Conservation (phyloP, 1,140 invertebrate genomes). For the Contarinia nasturtii region DNA sequence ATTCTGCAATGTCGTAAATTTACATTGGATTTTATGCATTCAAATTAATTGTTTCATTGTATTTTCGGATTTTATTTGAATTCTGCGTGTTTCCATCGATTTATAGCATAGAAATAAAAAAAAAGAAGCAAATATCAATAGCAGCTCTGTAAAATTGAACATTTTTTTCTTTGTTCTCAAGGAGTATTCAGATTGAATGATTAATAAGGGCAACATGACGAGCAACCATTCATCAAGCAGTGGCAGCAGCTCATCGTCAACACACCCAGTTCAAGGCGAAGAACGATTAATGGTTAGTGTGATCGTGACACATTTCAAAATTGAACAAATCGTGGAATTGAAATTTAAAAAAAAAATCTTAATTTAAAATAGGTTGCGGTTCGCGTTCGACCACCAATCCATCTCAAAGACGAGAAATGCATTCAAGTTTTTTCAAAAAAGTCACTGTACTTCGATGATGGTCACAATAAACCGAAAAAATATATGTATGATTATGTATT, state of each 20-base stretch:
- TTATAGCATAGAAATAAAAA: too few relatives aligned
- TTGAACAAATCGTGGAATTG: background rate
- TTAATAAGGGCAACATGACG: slow-evolving; percentile 6
- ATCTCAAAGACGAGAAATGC: slow-evolving; percentile 15
- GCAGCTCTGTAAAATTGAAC: too few relatives aligned
- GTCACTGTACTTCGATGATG: slow-evolving; percentile 24
- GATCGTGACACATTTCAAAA: background rate
- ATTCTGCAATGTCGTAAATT: too few relatives aligned
- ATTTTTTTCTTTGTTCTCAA: too few relatives aligned
- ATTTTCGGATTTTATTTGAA: too few relatives aligned
- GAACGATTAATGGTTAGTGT: slow-evolving; percentile 16
- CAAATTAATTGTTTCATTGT: too few relatives aligned
- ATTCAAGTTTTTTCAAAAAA: slow-evolving; percentile 21
- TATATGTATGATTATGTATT: slow-evolving; percentile 81
- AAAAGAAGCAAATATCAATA: too few relatives aligned
- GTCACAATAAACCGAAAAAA: slow-evolving; percentile 38
- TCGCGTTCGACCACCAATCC: slow-evolving; percentile 17
- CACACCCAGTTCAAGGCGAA: slow-evolving; percentile 10
- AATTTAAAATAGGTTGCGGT: slow-evolving; percentile 15
- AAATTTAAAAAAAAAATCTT: background rate
- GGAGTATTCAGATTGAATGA: background rate
- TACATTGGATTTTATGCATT: too few relatives aligned
- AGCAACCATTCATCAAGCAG: slow-evolving; percentile 12
- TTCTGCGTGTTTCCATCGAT: too few relatives aligned
- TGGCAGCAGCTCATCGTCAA: slow-evolving; percentile 9